phyloP scores from a whole-genome alignment of 2,888 invertebrate species.

The Nudaria mundana region DNA sequence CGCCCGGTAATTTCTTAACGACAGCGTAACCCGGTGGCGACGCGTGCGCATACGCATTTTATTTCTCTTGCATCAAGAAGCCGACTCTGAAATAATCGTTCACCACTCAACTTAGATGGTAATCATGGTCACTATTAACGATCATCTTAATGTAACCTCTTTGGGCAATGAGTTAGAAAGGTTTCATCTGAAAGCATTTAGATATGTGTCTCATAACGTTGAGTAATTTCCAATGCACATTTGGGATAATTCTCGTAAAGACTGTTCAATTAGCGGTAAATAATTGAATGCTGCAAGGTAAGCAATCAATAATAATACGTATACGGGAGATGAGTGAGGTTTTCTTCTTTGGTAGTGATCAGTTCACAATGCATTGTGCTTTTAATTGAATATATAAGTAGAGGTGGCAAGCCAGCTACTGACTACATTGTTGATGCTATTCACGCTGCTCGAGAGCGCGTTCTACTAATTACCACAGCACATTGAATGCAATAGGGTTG shows the following conservation, averaged over 20 bases:
- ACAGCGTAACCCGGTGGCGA: conserved; percentile 80
- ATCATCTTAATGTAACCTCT: conserved; percentile 73
- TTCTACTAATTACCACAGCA: conserved; percentile 64
- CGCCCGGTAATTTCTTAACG: conserved; percentile 78
- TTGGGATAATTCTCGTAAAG: conserved; percentile 23
- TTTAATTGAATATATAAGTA: conserved; percentile 65
- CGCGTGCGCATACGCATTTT: conserved; percentile 77
- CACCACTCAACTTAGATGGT: conserved; percentile 78
- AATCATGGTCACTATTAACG: conserved; percentile 77
- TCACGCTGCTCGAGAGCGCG: conserved; percentile 64
- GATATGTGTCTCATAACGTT: conserved; percentile 20
- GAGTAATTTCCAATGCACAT: conserved; percentile 31
- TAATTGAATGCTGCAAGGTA: conserved; percentile 8
- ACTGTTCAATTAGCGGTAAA: conserved; percentile 18
- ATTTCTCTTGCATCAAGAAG: conserved; percentile 70
- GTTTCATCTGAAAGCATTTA: conserved; percentile 29
- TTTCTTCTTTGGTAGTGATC: conserved; percentile 37
- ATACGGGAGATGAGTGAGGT: conserved; percentile 28
- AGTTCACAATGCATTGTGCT: conserved; percentile 49
- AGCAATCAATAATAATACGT: conserved; percentile 10
- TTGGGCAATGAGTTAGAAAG: conserved; percentile 62
- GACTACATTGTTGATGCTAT: conserved; percentile 63
- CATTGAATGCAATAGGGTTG: conserved; percentile 49
- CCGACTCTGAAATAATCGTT: conserved; percentile 77
- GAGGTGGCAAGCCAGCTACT: conserved; percentile 51